Evolutionary conservation across 2,888 invertebrate species (phyloP), one percentile per base, ranked within the genome.

Genomic region (Ecliptopera silaceata): DNA sequence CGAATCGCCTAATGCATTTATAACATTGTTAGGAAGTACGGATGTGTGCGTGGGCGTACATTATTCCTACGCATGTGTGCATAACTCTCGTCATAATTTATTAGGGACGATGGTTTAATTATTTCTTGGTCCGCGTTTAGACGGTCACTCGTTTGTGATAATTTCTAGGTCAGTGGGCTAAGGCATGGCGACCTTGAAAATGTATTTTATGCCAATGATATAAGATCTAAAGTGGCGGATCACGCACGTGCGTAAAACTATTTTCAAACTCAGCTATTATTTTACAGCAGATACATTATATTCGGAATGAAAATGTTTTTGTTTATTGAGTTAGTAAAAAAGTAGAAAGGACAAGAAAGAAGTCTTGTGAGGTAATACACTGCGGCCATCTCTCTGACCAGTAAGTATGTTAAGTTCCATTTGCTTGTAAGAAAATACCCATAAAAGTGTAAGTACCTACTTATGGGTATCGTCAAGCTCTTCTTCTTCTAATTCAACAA

Each of bases 21-120:
- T 51, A 34, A 58, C 41, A 47, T 22, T 50, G 50, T 52, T 55
- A 55, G 55, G 57, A 55, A 52, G 51, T 56, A 45, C 60, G 51
- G 57, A 55, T 54, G 43, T 34, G 48, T 36, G 48, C 32, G 61
- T 60, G 56, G 59, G 59, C 18, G 50, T 41, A 17, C 29, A 42
- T 22, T 49, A 32, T 49, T 50, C 22, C 32, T 42, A 18, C 29
- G 18, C 26, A 29, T 42, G 41, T 12, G 13, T 31, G 41, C 13
- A 42, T 49, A 18, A 31, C 18, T 41, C n/a, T 11, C 32, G 15
- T 12, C 3, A 32, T 41, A 49, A 50, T 36, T 43, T 34, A 43
- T 10, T 26, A 50, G 15, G 36, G 50, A 12, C 32, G 29, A 3
- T 22, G 13, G 42, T 34, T 11, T 49, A 49, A 39, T 48, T 39